These are phyloP conservation scores for Antheraea mylitta DNA, from an alignment of 1,140 invertebrate species.

Conservation along the genomic window DNA sequence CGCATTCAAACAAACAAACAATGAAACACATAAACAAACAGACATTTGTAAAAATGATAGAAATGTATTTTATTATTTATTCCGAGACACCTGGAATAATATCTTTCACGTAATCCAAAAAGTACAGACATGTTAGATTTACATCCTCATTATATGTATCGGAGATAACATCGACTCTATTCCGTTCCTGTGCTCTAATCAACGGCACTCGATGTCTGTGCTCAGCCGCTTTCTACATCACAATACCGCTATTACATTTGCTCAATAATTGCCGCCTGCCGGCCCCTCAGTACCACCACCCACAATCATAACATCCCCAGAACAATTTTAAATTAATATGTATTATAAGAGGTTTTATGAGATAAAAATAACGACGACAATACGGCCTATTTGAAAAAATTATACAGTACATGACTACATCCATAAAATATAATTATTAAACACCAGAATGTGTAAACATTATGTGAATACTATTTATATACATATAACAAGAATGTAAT, in stretches of 20 bases:
- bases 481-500: too few species aligned
- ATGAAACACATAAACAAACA: too few species aligned
- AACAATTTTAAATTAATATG: not conserved
- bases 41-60: too few species aligned
- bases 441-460: too few species aligned
- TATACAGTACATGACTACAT: too few species aligned
- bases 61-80: too few species aligned
- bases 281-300: conserved; percentile 24
- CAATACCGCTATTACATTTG: conserved; percentile 75
- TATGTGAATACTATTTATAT: too few species aligned
- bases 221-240: conserved; percentile 50
- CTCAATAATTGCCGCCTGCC: conserved; percentile 65
- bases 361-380: not conserved
- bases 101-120: too few species aligned
- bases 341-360: not conserved
- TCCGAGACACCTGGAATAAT: too few species aligned
- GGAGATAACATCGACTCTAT: conserved; percentile 41
- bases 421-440: too few species aligned
- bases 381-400: not conserved
- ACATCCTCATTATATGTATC: conserved; percentile 3
- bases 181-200: conserved; percentile 53
- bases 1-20: too few species aligned
- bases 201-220: conserved; percentile 53
- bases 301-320: not conserved
- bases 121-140: too few species aligned